Evolutionary conservation across 1,140 invertebrate species (phyloP), one percentile per base, ranked within the genome.

Genomic region (Semibalanus balanoides): DNA sequence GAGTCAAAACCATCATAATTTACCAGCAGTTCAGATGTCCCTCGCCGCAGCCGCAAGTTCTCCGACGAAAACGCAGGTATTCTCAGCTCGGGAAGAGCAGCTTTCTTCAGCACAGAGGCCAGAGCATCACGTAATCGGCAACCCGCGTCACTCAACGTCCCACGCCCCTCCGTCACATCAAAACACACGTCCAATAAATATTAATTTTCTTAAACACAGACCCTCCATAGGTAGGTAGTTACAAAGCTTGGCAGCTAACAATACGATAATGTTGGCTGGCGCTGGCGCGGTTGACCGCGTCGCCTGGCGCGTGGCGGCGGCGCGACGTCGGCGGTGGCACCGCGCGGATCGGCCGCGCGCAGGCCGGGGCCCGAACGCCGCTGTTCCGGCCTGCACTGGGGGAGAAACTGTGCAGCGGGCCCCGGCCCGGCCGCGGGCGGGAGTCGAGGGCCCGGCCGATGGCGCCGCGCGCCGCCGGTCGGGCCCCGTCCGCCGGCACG

Each of bases 171-270:
- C 51, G 11, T 25, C 22, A 25, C 51, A 64, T 25, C 51, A 64
- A 64, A 64, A 64, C 51, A 64, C 51, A 64, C 51, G 51, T 64
- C 51, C 51, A 64, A 64, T 64, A 64, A 64, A 64, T 64, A 64
- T 64, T 64, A 64, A 64, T 64, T 64, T 64, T 64, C 51, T 64
- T 64, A 64, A 64, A 64, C 51, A 64, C 51, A 64, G 51, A 64
- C 51, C 51, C 51, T 64, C 51, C 51, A 64, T 64, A 64, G n/a
- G 51, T 64, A 64, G 51, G 51, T 64, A 64, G 51, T 64, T 64
- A 64, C 51, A 64, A 64, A 64, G 51, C 51, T 64, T 64, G 51
- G 51, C 51, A 64, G 51, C 51, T 64, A 64, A 64, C 51, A 64
- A 64, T 64, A 64, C 51, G 51, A 64, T 64, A 64, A 64, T 64